Base-by-base conservation (phyloP, 2,888 invertebrate species). In the Protonemura montana region DNA sequence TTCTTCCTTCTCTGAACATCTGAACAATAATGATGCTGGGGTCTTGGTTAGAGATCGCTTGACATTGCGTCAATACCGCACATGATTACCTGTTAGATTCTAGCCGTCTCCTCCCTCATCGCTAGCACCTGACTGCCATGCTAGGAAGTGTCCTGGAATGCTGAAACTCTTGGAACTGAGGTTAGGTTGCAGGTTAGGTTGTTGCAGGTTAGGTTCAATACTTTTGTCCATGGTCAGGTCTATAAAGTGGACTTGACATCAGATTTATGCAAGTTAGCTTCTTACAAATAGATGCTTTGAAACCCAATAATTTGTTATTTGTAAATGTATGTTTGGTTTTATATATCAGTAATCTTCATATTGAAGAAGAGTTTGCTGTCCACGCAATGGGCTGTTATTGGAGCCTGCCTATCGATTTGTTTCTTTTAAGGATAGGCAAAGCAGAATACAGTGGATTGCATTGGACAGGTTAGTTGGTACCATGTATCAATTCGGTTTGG, bases 341-440 rank as follows among this genome's bases (percentile, higher is more conserved):
- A 35, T 35, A 42, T 82, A 85, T 26, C 81, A 35, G 21, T 30
- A 86, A 86, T 86, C 86, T 86, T 86, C 86, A 86, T 86, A 86
- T 86, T 86, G 86, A 82, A 86, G 86, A 86, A 29, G 5, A 59
- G 84, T 84, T 84, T 35, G 29, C 84, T 84, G 76, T 76, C 84
- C 84, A 84, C 25, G 25, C 25, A 41, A 25, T 84, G 84, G 84
- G 42, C 83, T 42, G 35, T 25, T 59, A 26, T 13, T 81, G n/a
- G 35, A 6, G 35, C 35, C 35, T 30, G 28, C 29, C 28, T 81
- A n/a, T 30, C 28, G 30, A 28, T 81, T 30, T 6, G 81, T 81
- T 6, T 35, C 7, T 10, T 0, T 30, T n/a, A n/a, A 2, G 81
- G 28, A 59, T 13, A 13, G 59, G 59, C 59, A 21, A 21, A 13